These are phyloP conservation scores for Perccottus glenii DNA, from an alignment of 2,113 vertebrate genomes.

Conservation along the genomic window DNA sequence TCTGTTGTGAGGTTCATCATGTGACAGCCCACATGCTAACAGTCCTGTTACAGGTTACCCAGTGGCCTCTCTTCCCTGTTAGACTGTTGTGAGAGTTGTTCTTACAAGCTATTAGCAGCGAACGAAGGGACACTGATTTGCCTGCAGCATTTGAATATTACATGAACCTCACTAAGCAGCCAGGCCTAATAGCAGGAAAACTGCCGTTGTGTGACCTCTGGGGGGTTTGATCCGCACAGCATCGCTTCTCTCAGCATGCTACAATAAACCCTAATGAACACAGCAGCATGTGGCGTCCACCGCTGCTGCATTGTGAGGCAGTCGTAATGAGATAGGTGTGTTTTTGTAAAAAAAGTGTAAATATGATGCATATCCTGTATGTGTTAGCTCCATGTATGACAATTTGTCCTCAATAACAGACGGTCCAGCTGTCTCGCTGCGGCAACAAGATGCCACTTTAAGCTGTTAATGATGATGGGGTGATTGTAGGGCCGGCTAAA, in stretches of 20 bases:
- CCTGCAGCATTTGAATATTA: slow-evolving; percentile 27
- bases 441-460: neutral
- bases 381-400: neutral
- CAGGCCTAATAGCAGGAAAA: slow-evolving; percentile 21
- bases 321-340: slow-evolving; percentile 28
- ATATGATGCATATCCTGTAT: neutral
- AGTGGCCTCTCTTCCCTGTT: neutral
- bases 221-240: slow-evolving; percentile 4
- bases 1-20: neutral
- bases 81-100: slow-evolving; percentile 1
- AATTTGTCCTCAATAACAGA: neutral
- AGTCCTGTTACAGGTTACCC: neutral
- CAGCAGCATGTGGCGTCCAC: slow-evolving; percentile 18
- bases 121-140: slow-evolving; percentile 17
- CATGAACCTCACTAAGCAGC: slow-evolving; percentile 18
- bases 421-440: neutral
- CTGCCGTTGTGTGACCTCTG: slow-evolving; percentile 7
- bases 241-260: slow-evolving; percentile 9
- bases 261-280: slow-evolving; percentile 29
- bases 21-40: neutral
- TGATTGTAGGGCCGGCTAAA: neutral
- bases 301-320: neutral
- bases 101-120: slow-evolving; percentile 3
- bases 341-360: slow-evolving; percentile 4
- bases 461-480: slow-evolving; percentile 15